Conservation (phyloP, 2,888 invertebrate species). For the Microctonus aethiopoides region DNA sequence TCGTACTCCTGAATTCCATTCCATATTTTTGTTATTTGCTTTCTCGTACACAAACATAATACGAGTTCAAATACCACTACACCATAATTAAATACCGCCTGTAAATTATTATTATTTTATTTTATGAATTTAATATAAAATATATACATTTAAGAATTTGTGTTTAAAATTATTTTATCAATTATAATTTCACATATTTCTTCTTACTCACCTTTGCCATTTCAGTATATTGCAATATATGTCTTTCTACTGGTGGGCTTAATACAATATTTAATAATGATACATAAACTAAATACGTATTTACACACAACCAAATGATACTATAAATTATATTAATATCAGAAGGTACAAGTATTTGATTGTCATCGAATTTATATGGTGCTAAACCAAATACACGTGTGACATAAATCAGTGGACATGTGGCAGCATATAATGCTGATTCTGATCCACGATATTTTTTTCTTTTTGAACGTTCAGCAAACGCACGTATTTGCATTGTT, state of each 20-base stretch:
- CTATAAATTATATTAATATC: conserved; percentile 42
- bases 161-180: not conserved
- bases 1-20: conserved; percentile 58
- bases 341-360: conserved; percentile 49
- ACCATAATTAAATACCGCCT: conserved; percentile 52
- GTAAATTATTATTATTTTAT: conserved; percentile 18
- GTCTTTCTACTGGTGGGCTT: conserved; percentile 25
- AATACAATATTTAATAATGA: conserved; percentile 33
- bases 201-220: conserved; percentile 54
- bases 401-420: conserved; percentile 53
- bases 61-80: conserved; percentile 47
- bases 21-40: conserved; percentile 52
- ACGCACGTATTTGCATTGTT: not conserved
- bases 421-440: conserved; percentile 53
- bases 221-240: conserved; percentile 49
- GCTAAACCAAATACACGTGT: conserved; percentile 58
- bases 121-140: not conserved
- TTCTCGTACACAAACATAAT: conserved; percentile 39
- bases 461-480: not conserved
- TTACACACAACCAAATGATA: conserved; percentile 34
- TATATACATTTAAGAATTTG: not conserved
- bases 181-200: too few species aligned
- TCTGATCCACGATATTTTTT: conserved; percentile 48
- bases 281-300: conserved; percentile 43
- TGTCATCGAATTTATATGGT: conserved; percentile 54